Evolutionary conservation across 2,888 invertebrate genomes (phyloP), one percentile per base, ranked within the genome.

Genomic region (Magallana nippona): DNA sequence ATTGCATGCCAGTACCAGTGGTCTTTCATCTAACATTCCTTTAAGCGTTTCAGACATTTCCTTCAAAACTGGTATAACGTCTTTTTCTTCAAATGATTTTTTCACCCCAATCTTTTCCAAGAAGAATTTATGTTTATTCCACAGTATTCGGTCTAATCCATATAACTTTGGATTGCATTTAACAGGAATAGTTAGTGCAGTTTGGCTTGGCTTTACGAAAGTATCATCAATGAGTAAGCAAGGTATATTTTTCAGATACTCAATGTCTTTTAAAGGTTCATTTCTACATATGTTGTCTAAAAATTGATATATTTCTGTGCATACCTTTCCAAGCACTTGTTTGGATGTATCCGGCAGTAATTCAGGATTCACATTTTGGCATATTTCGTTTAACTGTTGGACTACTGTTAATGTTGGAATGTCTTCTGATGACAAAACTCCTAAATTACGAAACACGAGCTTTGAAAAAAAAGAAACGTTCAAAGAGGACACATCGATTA

Each of bases 131-230:
- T 84, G 81, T 83, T 22, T 3, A 56, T 32, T 62, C 13, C 79
- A 71, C n/a, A 22, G 85, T 78, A 79, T 82, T 17, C 88, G 87
- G n/a, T 86, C 89, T 22, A 91, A 56, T 17, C 87, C 86, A 84
- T 83, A 88, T 11, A 91, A 83, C 82, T 87, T 86, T 1, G 90
- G 91, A n/a, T 87, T 83, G 57, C 90, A 89, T 83, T 88, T 86
- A 10, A 71, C 32, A 58, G 27, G 8, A 19, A 62, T 27, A 0
- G 1, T 87, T 88, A 22, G 85, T 57, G 80, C 90, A 86, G 84
- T 86, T 55, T 81, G 79, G 2, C n/a, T 60, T 55, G 84, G 83
- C 22, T 63, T 81, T 15, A 83, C 71, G 79, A 83, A 82, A 17
- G 2, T 44, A n/a, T 78, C 83, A 11, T 83, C 56, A 5, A 82